These are phyloP conservation scores for Sarcophaga peregrina DNA, from an alignment of 1,140 invertebrate species.

Conservation along the genomic window DNA sequence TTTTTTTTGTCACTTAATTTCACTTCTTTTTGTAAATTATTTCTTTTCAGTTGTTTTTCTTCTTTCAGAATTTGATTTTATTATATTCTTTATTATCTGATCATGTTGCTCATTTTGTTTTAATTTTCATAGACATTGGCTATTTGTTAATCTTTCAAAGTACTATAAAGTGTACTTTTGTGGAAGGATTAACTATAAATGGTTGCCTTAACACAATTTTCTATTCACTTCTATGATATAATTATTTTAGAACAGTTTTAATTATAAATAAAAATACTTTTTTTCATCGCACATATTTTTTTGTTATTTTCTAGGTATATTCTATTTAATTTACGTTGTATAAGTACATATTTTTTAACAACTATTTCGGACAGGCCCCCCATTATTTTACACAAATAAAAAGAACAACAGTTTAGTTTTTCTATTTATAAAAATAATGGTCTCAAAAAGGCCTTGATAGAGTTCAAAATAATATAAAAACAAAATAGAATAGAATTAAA, in stretches of 20 bases:
- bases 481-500: slow-evolving; percentile 11
- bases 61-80: neutral
- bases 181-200: no score
- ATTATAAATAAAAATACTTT: neutral
- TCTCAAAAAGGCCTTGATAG: slow-evolving; percentile 21
- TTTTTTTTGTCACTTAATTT: neutral
- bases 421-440: neutral
- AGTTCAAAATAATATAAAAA: slow-evolving; percentile 26
- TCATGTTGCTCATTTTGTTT: neutral
- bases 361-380: slow-evolving; percentile 23
- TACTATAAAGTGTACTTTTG: no score
- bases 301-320: neutral
- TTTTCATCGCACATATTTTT: neutral
- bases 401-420: neutral
- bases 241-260: neutral
- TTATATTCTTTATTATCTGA: slow-evolving; percentile 10
- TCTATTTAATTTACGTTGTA: no score
- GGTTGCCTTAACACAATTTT: no score
- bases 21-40: neutral
- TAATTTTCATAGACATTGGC: neutral
- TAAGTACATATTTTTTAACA: neutral
- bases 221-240: no score
- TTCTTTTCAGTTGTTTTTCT: neutral
- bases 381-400: neutral
- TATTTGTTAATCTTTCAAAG: no score